phyloP scores from a whole-genome alignment of 2,113 vertebrate species.

The Okapia johnstoni region DNA sequence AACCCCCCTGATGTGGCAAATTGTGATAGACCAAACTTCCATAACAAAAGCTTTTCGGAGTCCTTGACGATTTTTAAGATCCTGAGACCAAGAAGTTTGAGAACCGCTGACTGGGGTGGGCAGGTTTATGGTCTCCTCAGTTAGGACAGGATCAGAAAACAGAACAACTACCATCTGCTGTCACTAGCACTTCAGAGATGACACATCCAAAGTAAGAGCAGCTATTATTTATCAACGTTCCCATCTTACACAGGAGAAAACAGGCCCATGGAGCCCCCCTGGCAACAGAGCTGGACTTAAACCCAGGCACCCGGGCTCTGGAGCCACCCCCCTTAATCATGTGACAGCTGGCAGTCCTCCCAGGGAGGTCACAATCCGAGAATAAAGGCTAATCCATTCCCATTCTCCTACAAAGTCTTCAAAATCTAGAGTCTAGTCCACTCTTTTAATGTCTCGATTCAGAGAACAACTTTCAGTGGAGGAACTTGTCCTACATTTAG shows the following conservation, averaged over 20 bases:
- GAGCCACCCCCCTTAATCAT: rapidly evolving
- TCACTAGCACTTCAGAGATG: background rate
- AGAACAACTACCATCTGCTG: background rate
- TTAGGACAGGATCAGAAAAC: background rate
- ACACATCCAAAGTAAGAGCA: background rate
- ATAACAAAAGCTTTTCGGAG: background rate
- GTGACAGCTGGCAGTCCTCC: background rate
- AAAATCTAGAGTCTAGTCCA: background rate
- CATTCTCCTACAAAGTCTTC: background rate
- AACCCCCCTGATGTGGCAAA: background rate
- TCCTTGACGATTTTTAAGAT: background rate
- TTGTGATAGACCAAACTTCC: background rate
- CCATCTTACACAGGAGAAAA: background rate
- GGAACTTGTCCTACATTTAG: background rate
- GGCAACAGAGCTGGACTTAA: background rate
- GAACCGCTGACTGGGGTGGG: background rate
- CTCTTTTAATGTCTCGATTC: background rate
- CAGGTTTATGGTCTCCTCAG: background rate
- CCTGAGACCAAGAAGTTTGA: background rate
- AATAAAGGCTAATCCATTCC: background rate
- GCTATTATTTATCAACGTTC: background rate
- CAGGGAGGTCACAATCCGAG: background rate
- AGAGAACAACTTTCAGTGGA: background rate
- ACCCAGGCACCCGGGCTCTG: background rate
- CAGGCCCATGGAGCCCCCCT: background rate